Base-by-base conservation (phyloP, 2,113 vertebrate species). In the Onychorhynchus coronatus region DNA sequence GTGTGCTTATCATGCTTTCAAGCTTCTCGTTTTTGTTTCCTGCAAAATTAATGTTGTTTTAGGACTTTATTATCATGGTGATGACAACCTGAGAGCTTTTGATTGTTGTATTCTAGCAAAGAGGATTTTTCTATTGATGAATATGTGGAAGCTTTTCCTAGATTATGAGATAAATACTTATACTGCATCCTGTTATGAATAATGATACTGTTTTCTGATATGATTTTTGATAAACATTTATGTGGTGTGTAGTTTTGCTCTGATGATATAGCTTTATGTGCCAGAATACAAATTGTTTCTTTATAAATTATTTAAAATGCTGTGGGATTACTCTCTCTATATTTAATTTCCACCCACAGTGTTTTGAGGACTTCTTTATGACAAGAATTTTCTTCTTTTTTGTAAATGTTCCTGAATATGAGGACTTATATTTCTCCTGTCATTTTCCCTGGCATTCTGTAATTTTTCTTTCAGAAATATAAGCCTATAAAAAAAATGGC, bases 281-380 rank as follows among this genome's bases (percentile, higher is more conserved):
- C 19, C 37, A 77, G 85, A 78, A 96, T 91, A 93, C 65, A 94
- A 94, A 94, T 90, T 78, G 35, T 81, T 86, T 94, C 66, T 79
- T 79, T 79, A 95, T 91, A 77, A 96, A 95, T 92, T 95, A 94
- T 96, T 96, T 83, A 62, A 91, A 93, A 95, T 80, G 9, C 24
- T 75, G 25, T 68, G 49, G 52, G 52, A 80, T 56, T 87, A 42
- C 14, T 79, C 53, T 89, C 82, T 96, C 78, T 95, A 79, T 88
- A 91, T 95, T 91, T 95, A 41, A 96, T 93, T 88, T 91, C 58
- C 28, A 90, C 55, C 53, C 44, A 62, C 4, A 0, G 31, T 87
- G 41, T 85, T 87, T 88, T 87, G 42, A 2, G 3, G 31, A 75
- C 8, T n/a, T 90, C 10, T 79, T 93, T 82, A 76, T 53, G 24